phyloP scores from a whole-genome alignment of 2,888 invertebrate genomes.

The Coremacera marginata region DNA sequence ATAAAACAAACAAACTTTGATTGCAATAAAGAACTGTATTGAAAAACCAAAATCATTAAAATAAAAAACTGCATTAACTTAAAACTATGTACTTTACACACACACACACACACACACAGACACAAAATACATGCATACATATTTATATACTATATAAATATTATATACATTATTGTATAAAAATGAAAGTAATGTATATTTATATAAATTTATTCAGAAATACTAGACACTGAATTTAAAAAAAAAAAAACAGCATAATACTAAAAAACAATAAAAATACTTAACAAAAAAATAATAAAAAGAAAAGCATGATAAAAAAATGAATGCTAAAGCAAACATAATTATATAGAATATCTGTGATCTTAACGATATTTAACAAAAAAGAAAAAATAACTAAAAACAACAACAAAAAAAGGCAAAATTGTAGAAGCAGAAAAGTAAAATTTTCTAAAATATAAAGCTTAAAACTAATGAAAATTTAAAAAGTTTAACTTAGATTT shows the following conservation, averaged over 20 bases:
- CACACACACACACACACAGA: not conserved
- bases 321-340: slow-evolving; percentile 30
- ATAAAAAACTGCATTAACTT: too few species aligned
- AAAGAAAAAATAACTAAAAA: slow-evolving; percentile 37
- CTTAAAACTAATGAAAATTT: not conserved
- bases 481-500: not conserved
- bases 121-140: slow-evolving; percentile 36
- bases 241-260: slow-evolving; percentile 37
- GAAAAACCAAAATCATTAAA: too few species aligned
- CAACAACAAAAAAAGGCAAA: not conserved
- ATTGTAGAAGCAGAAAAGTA: too few species aligned
- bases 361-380: slow-evolving; percentile 68
- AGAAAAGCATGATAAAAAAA: slow-evolving; percentile 42
- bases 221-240: slow-evolving; percentile 16
- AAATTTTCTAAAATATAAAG: not conserved
- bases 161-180: slow-evolving; percentile 24
- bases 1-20: slow-evolving; percentile 6
- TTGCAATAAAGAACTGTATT: too few species aligned
- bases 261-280: slow-evolving; percentile 24
- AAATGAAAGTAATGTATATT: slow-evolving; percentile 24
- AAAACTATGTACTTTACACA: not conserved
- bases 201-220: slow-evolving; percentile 30
- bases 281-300: slow-evolving; percentile 29
- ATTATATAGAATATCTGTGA: slow-evolving; percentile 70
- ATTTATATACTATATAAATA: slow-evolving; percentile 15